Evolutionary conservation across 2,888 invertebrate genomes (phyloP).

Genomic region (Margaritifera margaritifera): DNA sequence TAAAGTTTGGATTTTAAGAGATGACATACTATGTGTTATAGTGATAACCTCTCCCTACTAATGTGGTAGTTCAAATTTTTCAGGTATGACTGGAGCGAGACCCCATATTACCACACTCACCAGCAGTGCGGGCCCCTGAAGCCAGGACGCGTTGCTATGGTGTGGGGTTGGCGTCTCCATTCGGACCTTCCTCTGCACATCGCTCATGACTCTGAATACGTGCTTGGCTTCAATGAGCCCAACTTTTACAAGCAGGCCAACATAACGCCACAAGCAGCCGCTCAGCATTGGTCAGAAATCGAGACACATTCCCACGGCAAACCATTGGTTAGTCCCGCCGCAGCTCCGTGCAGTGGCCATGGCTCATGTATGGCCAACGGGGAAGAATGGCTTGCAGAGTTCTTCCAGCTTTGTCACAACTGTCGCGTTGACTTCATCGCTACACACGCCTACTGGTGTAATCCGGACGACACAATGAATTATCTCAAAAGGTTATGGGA

Average conservation of each 20-base stretch:
- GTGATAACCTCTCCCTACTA: too few relatives aligned
- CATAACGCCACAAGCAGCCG: slow-evolving; percentile 21
- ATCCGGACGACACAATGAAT: slow-evolving; percentile 16
- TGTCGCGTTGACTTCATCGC: slow-evolving; percentile 25
- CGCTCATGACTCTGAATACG: slow-evolving; percentile 8
- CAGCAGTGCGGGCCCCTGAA: slow-evolving; percentile 6
- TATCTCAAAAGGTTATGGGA: slow-evolving; percentile 10
- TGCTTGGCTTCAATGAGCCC: slow-evolving; percentile 29
- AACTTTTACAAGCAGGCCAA: slow-evolving; percentile 15
- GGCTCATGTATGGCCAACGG: slow-evolving; percentile 6
- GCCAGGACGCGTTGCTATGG: slow-evolving; percentile 20
- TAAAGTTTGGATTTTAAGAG: too few relatives aligned
- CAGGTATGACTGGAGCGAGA: slow-evolving; percentile 40
- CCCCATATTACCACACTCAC: slow-evolving; percentile 17
- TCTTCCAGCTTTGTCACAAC: slow-evolving; percentile 16
- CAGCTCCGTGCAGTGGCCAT: slow-evolving; percentile 7
- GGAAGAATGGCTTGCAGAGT: slow-evolving; percentile 18
- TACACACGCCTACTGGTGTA: slow-evolving; percentile 21
- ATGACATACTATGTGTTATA: too few relatives aligned
- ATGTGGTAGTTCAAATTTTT: background rate
- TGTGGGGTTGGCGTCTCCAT: slow-evolving; percentile 8
- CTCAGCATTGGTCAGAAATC: slow-evolving; percentile 13
- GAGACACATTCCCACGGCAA: slow-evolving; percentile 14
- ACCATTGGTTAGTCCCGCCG: slow-evolving; percentile 21
- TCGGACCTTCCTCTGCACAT: background rate